phyloP scores from a whole-genome alignment of 2,888 invertebrate genomes.

The Perdita meconis region DNA sequence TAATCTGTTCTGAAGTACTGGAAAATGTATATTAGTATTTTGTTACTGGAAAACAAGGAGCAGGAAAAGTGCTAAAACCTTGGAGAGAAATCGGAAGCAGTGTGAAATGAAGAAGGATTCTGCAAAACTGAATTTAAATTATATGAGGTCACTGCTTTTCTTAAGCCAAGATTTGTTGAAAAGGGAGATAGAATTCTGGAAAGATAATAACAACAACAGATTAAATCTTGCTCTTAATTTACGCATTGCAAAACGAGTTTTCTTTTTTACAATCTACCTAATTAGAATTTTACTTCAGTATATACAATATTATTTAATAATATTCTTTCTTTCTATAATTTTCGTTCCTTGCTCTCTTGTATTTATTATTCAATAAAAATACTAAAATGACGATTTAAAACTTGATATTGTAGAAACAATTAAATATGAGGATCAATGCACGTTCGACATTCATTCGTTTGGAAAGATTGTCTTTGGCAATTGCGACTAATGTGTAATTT shows the following conservation, averaged over 20 bases:
- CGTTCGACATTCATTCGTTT: neutral
- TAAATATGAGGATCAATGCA: no score
- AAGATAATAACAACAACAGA: neutral
- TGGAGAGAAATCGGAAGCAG: neutral
- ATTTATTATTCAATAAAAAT: no score
- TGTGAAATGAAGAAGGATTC: neutral
- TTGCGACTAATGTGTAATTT: neutral
- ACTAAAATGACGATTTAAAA: no score
- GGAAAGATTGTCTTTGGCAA: neutral
- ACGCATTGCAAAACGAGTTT: neutral
- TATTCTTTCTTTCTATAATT: no score
- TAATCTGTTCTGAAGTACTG: no score
- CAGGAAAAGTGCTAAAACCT: neutral
- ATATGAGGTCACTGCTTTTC: neutral
- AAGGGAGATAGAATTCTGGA: no score
- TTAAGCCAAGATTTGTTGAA: conserved; percentile 15
- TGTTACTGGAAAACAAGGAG: neutral
- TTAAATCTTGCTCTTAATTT: neutral
- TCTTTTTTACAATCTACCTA: no score
- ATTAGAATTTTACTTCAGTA: no score
- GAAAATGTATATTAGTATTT: no score
- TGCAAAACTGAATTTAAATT: conserved; percentile 9
- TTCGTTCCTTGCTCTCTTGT: no score
- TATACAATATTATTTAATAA: no score
- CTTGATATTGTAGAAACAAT: no score